A percentile compares a stretch with the other conserved stretches of the same genome.
phyloP scores from a whole-genome alignment of 2,797 vertebrate genomes.

The Labroides dimidiatus region DNA sequence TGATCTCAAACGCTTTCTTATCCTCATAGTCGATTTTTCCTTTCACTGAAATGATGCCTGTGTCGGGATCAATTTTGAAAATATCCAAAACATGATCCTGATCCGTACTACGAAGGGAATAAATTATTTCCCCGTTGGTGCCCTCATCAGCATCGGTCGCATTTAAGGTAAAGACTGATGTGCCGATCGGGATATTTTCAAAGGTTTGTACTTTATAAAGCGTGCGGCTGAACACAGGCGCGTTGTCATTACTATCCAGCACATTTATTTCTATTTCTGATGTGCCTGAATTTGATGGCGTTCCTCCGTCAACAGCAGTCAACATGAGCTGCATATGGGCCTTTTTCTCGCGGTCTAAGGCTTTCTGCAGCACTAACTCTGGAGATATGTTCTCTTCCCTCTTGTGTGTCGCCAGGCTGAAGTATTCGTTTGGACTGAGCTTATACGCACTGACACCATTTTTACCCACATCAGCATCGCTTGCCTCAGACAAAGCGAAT shows the following conservation, averaged over 20 bases:
- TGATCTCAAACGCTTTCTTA: conserved; percentile 68
- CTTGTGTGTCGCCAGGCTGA: conserved; percentile 63
- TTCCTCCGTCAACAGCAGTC: conserved; percentile 78
- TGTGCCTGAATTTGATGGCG: conserved; percentile 68
- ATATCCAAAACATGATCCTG: conserved; percentile 56
- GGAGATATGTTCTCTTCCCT: conserved; percentile 56
- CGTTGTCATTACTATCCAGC: conserved; percentile 74
- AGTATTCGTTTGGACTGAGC: conserved; percentile 73
- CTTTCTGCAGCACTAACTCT: conserved; percentile 75
- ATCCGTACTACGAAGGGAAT: conserved; percentile 58
- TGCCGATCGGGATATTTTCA: conserved; percentile 63
- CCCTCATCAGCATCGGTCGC: conserved; percentile 75
- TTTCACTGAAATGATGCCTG: conserved; percentile 61
- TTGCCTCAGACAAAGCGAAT: conserved; percentile 66
- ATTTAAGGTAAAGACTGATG: conserved; percentile 49
- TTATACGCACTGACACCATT: conserved; percentile 73
- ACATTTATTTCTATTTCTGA: conserved; percentile 68
- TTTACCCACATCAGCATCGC: conserved; percentile 73
- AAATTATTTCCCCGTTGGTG: conserved; percentile 65
- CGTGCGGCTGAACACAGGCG: conserved; percentile 55
- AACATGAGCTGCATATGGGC: conserved; percentile 58
- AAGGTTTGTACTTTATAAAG: conserved; percentile 60
- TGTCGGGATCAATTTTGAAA: conserved; percentile 55
- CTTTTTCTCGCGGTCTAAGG: conserved; percentile 75
- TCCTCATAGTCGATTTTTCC: conserved; percentile 70